These are phyloP conservation scores for Harpegnathos saltator DNA, from an alignment of 1,140 invertebrate species.

Conservation along the genomic window DNA sequence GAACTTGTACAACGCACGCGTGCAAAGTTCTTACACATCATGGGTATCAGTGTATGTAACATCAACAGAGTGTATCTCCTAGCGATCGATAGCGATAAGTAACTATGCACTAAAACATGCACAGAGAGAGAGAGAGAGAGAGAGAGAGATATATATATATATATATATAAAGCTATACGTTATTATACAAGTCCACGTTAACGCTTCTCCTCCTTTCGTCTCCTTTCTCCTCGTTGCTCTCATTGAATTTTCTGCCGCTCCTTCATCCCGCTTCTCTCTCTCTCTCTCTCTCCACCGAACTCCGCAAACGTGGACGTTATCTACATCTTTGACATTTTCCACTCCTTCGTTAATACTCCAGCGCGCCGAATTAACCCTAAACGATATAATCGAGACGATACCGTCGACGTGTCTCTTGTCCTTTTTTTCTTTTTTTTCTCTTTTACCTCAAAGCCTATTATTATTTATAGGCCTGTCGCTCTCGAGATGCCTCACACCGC, in stretches of 20 bases:
- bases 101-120: constrained; percentile 86
- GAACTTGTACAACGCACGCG: constrained; percentile 59
- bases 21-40: constrained; percentile 63
- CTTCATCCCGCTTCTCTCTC: constrained; percentile 24
- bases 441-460: too few relatives aligned
- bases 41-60: constrained; percentile 54
- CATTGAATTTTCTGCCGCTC: neutral
- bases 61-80: constrained; percentile 71
- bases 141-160: constrained; percentile 55
- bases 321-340: constrained; percentile 43
- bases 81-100: constrained; percentile 77
- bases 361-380: neutral
- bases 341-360: constrained; percentile 26
- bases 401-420: neutral
- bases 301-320: constrained; percentile 5
- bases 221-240: too few relatives aligned
- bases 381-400: neutral
- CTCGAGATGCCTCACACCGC: too few relatives aligned
- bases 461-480: too few relatives aligned
- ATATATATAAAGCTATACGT: constrained; percentile 75
- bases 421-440: too few relatives aligned
- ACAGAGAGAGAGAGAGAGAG: constrained; percentile 77
- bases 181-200: constrained; percentile 47
- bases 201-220: neutral
- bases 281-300: neutral